A percentile compares a stretch with the other conserved stretches of the same genome.
These are phyloP conservation scores for Clupea harengus DNA, from an alignment of 2,113 vertebrate species.

Conservation along the genomic window DNA sequence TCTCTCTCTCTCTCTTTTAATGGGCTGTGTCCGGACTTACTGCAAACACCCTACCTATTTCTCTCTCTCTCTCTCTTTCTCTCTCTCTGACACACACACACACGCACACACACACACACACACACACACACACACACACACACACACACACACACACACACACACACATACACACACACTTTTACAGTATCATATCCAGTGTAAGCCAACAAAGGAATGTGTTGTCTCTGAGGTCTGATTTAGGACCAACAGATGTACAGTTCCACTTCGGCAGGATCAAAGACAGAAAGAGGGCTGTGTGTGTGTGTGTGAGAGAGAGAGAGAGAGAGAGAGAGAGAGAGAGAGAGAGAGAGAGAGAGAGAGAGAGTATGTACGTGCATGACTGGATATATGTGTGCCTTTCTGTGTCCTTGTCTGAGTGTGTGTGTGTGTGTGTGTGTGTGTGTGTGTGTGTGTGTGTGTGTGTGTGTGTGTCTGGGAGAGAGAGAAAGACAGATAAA, in stretches of 20 bases:
- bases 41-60: background rate
- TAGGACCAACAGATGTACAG: conserved; percentile 60
- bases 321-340: background rate
- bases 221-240: conserved; percentile 53
- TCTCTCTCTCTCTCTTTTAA: background rate
- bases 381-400: background rate
- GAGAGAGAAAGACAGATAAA: background rate
- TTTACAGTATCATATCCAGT: conserved; percentile 45
- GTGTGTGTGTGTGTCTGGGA: background rate
- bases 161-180: background rate
- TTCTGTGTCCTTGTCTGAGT: conserved; percentile 31
- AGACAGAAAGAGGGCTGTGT: conserved; percentile 34
- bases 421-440: background rate
- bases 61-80: background rate
- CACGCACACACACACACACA: too few species aligned
- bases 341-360: background rate
- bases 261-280: conserved; percentile 55
- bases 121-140: too few species aligned
- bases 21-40: background rate
- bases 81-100: background rate
- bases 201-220: conserved; percentile 49
- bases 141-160: too few species aligned
- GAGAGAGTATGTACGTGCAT: background rate
- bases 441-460: background rate
- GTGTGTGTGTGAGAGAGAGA: background rate